Conservation (phyloP, 2,113 vertebrate genomes). For the Sminthopsis crassicaudata region DNA sequence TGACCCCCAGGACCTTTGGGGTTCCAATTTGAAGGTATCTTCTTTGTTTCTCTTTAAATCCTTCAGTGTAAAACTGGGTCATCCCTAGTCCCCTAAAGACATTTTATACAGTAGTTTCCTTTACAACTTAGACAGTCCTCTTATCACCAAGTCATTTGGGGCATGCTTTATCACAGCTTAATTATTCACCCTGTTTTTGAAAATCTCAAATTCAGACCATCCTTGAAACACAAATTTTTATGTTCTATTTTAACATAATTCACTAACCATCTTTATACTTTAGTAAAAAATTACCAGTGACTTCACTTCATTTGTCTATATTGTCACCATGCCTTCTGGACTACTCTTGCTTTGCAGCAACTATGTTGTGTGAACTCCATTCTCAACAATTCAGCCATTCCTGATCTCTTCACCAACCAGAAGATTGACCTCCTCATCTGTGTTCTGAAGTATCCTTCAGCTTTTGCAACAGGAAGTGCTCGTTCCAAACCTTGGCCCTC, state of each 20-base stretch:
- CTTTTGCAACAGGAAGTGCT: not conserved
- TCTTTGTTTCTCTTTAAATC: not conserved
- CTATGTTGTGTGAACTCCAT: not conserved
- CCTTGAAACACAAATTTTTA: not conserved
- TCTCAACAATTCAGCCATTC: not conserved
- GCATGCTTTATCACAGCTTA: not conserved
- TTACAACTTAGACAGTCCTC: not conserved
- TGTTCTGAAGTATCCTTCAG: constrained; percentile 6
- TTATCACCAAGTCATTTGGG: not conserved
- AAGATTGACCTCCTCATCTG: not conserved
- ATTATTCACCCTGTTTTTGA: not conserved
- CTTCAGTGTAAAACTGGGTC: not conserved
- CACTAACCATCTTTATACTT: not conserved
- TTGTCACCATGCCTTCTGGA: not conserved
- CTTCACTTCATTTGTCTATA: not conserved
- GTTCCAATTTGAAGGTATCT: no score
- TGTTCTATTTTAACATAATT: not conserved
- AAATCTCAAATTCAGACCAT: not conserved
- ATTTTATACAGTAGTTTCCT: not conserved
- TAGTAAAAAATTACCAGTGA: not conserved
- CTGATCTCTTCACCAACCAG: not conserved
- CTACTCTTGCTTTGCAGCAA: not conserved
- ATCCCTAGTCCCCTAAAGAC: not conserved
- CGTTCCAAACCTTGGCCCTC: not conserved
- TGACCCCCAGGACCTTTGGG: not conserved